Conservation (phyloP, 2,797 vertebrate species). For the Nyctibius grandis region DNA sequence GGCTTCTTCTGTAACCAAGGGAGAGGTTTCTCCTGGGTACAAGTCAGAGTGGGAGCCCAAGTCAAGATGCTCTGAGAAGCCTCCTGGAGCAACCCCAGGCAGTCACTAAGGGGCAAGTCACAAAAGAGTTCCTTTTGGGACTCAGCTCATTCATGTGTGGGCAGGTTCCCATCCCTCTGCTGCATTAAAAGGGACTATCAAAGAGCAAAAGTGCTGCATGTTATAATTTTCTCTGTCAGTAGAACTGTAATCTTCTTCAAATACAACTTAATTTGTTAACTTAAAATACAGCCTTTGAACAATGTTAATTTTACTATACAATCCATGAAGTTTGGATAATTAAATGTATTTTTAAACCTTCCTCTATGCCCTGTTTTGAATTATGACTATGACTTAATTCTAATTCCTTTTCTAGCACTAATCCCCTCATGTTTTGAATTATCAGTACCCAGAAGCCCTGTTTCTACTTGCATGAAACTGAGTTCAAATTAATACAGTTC, state of each 20-base stretch:
- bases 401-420: not conserved
- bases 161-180: not conserved
- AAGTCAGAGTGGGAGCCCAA: not conserved
- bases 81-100: not conserved
- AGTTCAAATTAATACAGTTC: not conserved
- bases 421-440: not conserved
- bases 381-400: not conserved
- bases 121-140: not conserved
- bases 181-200: not conserved
- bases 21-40: not conserved
- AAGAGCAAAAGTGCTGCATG: not conserved
- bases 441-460: not conserved
- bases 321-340: not conserved
- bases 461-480: not conserved
- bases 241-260: conserved; percentile 24
- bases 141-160: not conserved
- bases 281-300: not conserved
- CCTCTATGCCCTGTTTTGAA: not conserved
- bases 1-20: not conserved
- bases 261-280: not conserved
- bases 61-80: not conserved
- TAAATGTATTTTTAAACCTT: not conserved
- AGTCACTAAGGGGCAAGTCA: not conserved
- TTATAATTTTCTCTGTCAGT: conserved; percentile 1
- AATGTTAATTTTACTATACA: not conserved